Evolutionary conservation across 2,888 invertebrate genomes (phyloP), one percentile per base, ranked within the genome.

Genomic region (Proisotoma minuta): DNA sequence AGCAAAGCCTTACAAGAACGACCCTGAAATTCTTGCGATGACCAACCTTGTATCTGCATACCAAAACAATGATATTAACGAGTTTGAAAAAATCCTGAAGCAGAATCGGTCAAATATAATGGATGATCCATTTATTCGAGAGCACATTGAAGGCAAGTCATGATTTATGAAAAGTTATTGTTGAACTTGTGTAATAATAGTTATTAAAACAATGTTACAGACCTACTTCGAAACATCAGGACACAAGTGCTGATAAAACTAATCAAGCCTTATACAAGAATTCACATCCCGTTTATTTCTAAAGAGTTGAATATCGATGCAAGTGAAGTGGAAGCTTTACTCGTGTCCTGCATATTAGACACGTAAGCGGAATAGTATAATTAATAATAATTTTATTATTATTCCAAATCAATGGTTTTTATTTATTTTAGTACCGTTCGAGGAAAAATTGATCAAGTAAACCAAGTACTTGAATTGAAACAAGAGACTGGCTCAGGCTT

Each of bases 1-100:
- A 81, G 98, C 98, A 0, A 99, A 99, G 77, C 98, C 99, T 0
- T 99, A 99, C 78, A 98, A 97, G 81, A 98, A 98, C 78, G 98
- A 99, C 81, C 95, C 97, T 0, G 98, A 99, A 81, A 98, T 99
- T 75, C 82, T 98, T 72, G 98, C 98, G 18, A 98, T 99, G 97
- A 99, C 98, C 4, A 96, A 98, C 81, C 83, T 99, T 75, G 98
- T 99, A 60, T 89, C 86, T 77, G 81, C 81, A 73, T 98, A 97
- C 80, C 97, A 98, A 79, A 96, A 96, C 78, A 95, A 98, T 79
- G 97, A 98, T 78, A 98, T 98, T 67, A 93, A 91, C 77, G 95
- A 95, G 75, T 99, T 99, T 80, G 98, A 99, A 80, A 86, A 89
- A 69, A 99, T 99, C 75, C 81, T 99, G 64, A 90, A 92, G 76